A percentile compares a stretch with the other conserved stretches of the same genome.
Conservation (phyloP, 2,888 invertebrate species). For the Drosophila kambysellisi region DNA sequence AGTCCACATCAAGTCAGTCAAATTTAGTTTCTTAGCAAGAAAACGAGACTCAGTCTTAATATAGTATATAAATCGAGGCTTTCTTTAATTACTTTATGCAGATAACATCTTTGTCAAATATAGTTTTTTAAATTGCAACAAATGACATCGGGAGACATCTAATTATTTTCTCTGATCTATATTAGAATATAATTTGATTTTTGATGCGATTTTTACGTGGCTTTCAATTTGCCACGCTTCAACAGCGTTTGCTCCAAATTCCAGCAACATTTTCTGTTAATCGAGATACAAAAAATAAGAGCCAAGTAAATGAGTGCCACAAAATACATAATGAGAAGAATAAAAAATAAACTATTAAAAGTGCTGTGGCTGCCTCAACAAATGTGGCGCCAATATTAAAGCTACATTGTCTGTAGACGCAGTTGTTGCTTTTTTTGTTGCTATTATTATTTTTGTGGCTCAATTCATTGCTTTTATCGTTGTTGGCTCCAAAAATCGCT, state of each 20-base stretch:
- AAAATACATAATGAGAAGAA: conserved; percentile 18
- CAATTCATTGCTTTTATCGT: conserved; percentile 44
- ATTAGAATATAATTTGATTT: conserved; percentile 15
- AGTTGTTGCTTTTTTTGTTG: conserved; percentile 22
- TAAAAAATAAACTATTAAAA: background rate
- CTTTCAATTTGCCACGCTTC: conserved; percentile 20
- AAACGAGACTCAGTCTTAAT: background rate
- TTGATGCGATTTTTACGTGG: conserved; percentile 5
- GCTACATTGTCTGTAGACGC: conserved; percentile 34
- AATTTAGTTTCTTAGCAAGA: no score
- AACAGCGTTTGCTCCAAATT: conserved; percentile 29
- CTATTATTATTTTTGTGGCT: conserved; percentile 38
- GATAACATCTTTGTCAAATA: background rate
- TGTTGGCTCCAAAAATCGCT: conserved; percentile 32
- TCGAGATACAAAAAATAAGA: conserved; percentile 30
- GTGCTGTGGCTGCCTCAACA: conserved; percentile 19
- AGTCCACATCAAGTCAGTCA: no score
- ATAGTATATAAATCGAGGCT: background rate
- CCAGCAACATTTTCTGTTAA: conserved; percentile 34
- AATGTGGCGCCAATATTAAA: conserved; percentile 62
- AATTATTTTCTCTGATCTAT: conserved; percentile 15
- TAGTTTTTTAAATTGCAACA: conserved; percentile 22
- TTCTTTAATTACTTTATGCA: background rate
- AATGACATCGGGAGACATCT: conserved; percentile 12
- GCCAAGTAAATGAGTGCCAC: conserved; percentile 22